These are phyloP conservation scores for Caenorhabditis remanei DNA, from an alignment of 1,140 invertebrate species.

Conservation along the genomic window DNA sequence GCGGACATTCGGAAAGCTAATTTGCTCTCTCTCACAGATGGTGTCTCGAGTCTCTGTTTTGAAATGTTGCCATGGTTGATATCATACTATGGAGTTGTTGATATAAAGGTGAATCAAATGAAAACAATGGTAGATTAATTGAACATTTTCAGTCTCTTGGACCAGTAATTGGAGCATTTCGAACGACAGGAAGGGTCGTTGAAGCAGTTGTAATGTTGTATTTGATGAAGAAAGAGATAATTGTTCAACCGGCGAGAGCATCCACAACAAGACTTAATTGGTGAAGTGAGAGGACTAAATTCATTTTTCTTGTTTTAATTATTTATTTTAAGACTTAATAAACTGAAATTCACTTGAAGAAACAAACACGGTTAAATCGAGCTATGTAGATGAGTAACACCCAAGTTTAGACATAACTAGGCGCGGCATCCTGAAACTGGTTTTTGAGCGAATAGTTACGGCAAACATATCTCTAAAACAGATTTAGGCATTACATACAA, in stretches of 20 bases:
- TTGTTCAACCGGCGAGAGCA: not conserved
- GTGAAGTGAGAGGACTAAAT: not conserved
- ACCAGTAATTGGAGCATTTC: not conserved
- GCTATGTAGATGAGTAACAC: too few relatives aligned
- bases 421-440: too few relatives aligned
- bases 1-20: not conserved
- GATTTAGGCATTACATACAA: too few relatives aligned
- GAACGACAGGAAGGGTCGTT: not conserved
- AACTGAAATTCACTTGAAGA: too few relatives aligned
- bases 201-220: not conserved
- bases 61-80: not conserved
- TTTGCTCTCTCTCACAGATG: not conserved
- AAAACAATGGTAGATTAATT: not conserved
- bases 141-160: not conserved
- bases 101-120: not conserved
- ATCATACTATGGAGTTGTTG: not conserved
- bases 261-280: not conserved
- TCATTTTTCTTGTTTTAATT: not conserved
- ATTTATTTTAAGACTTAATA: too few relatives aligned
- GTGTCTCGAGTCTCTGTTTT: not conserved
- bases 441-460: too few relatives aligned
- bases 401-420: too few relatives aligned
- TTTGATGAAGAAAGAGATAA: conserved; percentile 20
- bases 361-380: too few relatives aligned
- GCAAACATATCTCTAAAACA: too few relatives aligned